A percentile compares a stretch with the other conserved stretches of the same genome.
phyloP scores from a whole-genome alignment of 2,797 vertebrate genomes.

The Enteromius mattozi region DNA sequence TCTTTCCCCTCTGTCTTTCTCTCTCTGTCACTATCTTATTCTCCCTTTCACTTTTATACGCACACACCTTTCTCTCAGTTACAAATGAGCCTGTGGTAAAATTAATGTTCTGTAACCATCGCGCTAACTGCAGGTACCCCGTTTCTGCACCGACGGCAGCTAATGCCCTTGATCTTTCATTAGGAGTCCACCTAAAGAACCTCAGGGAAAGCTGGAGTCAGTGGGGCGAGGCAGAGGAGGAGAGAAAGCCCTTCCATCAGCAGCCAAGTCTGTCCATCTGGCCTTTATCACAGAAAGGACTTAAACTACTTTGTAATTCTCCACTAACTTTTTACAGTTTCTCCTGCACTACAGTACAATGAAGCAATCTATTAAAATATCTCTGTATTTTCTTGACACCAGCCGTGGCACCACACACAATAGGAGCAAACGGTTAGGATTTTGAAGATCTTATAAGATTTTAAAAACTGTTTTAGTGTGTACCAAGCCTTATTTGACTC shows the following conservation, averaged over 20 bases:
- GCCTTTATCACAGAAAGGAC: background rate
- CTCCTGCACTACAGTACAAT: background rate
- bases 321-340: background rate
- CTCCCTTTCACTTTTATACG: slow-evolving; percentile 16
- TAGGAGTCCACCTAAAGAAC: slow-evolving; percentile 65
- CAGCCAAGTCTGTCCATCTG: slow-evolving; percentile 25
- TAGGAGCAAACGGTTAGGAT: no score
- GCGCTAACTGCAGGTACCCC: slow-evolving; percentile 68
- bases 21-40: slow-evolving; percentile 34
- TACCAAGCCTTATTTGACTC: no score
- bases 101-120: slow-evolving; percentile 74
- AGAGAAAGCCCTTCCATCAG: slow-evolving; percentile 42
- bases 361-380: background rate
- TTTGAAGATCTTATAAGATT: no score
- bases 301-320: slow-evolving; percentile 10
- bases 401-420: no score
- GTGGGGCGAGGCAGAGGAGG: slow-evolving; percentile 37
- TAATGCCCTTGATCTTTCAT: slow-evolving; percentile 72
- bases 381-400: background rate
- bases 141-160: slow-evolving; percentile 58
- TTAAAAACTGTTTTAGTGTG: no score
- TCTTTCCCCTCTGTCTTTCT: slow-evolving; percentile 30
- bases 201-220: slow-evolving; percentile 57
- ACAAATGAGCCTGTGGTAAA: slow-evolving; percentile 73
- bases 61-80: slow-evolving; percentile 44